Evolutionary conservation across 1,140 invertebrate genomes (phyloP).

Genomic region (Papilio machaon): DNA sequence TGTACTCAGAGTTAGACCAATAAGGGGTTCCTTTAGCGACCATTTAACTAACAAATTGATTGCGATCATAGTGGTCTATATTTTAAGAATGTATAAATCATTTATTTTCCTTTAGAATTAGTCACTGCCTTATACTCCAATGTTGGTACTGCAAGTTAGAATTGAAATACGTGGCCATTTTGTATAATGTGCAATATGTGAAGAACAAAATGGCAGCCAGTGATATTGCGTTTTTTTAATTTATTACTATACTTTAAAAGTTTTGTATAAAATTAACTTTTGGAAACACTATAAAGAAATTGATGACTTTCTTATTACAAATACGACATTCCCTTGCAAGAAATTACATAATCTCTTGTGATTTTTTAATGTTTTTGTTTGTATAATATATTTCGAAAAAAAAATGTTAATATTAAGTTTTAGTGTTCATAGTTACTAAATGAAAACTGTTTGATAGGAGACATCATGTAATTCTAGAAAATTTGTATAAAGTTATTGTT

Average conservation of each 20-base stretch:
- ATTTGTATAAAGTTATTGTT: constrained; percentile 50
- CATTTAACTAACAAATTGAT: neutral
- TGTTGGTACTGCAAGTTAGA: neutral
- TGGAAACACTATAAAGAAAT: neutral
- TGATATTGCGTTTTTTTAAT: constrained; percentile 27
- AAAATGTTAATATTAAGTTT: constrained; percentile 40
- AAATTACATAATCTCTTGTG: neutral
- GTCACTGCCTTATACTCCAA: neutral
- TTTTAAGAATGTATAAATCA: neutral
- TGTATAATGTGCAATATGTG: constrained; percentile 13
- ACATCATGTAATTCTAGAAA: constrained; percentile 26
- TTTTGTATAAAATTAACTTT: constrained; percentile 1
- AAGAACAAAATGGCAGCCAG: constrained; percentile 4
- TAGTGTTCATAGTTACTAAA: constrained; percentile 47
- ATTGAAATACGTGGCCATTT: constrained; percentile 4
- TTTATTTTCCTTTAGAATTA: neutral
- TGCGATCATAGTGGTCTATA: neutral
- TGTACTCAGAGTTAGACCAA: neutral
- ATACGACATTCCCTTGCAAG: constrained; percentile 3
- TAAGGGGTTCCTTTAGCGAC: neutral
- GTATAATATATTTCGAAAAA: neutral
- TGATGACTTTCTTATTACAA: neutral
- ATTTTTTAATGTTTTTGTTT: neutral
- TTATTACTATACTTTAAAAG: constrained; percentile 17
- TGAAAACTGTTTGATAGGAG: constrained; percentile 31